Conservation (phyloP, 64 coral and sea anemone genomes). For the Platygyra sinensis region DNA sequence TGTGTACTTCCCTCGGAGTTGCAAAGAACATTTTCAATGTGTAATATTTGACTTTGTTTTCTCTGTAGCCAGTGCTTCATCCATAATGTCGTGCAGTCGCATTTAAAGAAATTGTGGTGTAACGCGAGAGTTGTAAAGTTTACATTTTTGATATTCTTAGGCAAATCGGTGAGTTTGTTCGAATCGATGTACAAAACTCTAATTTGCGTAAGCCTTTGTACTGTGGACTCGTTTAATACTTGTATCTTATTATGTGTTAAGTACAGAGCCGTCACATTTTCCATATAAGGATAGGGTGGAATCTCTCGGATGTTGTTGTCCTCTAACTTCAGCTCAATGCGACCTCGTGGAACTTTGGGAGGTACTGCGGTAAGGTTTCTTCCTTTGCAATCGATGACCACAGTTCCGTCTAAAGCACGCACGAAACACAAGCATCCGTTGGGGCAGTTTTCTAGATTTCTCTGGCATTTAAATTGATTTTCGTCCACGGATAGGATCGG, state of each 20-base stretch:
- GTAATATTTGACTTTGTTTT: background rate
- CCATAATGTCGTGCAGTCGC: slow-evolving; percentile 73
- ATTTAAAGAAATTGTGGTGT: slow-evolving; percentile 56
- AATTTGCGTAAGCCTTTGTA: slow-evolving; percentile 1
- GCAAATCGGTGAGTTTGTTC: slow-evolving; percentile 60
- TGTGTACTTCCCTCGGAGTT: slow-evolving; percentile 16
- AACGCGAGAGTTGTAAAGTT: slow-evolving; percentile 42
- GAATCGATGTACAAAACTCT: slow-evolving; percentile 55
- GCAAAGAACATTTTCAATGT: slow-evolving; percentile 57
- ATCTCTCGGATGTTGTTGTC: slow-evolving; percentile 54
- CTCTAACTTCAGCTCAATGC: slow-evolving; percentile 45
- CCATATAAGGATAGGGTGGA: slow-evolving; percentile 30
- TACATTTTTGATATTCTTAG: slow-evolving; percentile 29
- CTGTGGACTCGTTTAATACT: slow-evolving; percentile 29
- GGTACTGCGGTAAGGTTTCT: slow-evolving; percentile 52
- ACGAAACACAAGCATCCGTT: slow-evolving; percentile 37
- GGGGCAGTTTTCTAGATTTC: slow-evolving; percentile 54
- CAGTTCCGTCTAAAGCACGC: slow-evolving; percentile 11
- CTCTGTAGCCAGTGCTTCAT: slow-evolving; percentile 64
- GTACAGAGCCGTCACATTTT: slow-evolving; percentile 41
- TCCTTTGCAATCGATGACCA: slow-evolving; percentile 46
- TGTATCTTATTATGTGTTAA: slow-evolving; percentile 64
- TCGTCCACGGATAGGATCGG: slow-evolving; percentile 23
- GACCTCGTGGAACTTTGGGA: slow-evolving; percentile 29
- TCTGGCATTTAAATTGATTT: slow-evolving; percentile 42